A percentile compares a stretch with the other conserved stretches of the same genome.
Evolutionary conservation across 2,888 invertebrate species (phyloP).

Genomic region (Ophion costatus): DNA sequence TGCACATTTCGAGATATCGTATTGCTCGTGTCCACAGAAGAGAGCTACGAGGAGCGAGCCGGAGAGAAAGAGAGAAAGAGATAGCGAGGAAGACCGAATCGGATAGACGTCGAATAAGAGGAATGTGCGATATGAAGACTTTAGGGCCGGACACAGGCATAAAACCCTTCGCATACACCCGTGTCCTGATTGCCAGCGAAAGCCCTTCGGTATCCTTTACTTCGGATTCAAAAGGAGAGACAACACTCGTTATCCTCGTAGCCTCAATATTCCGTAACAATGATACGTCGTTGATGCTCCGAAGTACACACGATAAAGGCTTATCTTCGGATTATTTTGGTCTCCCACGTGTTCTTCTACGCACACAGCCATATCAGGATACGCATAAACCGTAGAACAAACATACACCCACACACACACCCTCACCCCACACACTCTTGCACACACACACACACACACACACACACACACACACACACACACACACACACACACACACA

Average conservation of each 20-base stretch:
- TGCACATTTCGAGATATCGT: conserved; percentile 59
- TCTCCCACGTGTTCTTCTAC: neutral
- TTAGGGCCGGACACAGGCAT: neutral
- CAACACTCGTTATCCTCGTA: neutral
- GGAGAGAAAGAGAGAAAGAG: conserved; percentile 4
- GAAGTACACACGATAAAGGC: conserved; percentile 39
- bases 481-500: no score
- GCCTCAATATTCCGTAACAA: conserved; percentile 17
- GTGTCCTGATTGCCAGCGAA: neutral
- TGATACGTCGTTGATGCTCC: conserved; percentile 41
- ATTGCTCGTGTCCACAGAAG: conserved; percentile 29
- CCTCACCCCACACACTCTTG: no score
- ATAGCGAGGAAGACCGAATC: conserved; percentile 6
- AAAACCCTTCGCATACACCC: neutral
- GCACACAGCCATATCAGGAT: neutral
- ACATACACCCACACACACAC: neutral
- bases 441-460: no score
- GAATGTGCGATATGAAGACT: neutral
- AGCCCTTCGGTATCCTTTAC: neutral
- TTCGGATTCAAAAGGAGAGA: neutral
- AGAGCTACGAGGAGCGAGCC: neutral
- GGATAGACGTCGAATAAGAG: neutral
- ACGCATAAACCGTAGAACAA: neutral
- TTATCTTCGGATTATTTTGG: conserved; percentile 48
- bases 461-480: no score